These are phyloP conservation scores for Dynastes hyllus DNA, from an alignment of 2,888 invertebrate species.

Conservation along the genomic window DNA sequence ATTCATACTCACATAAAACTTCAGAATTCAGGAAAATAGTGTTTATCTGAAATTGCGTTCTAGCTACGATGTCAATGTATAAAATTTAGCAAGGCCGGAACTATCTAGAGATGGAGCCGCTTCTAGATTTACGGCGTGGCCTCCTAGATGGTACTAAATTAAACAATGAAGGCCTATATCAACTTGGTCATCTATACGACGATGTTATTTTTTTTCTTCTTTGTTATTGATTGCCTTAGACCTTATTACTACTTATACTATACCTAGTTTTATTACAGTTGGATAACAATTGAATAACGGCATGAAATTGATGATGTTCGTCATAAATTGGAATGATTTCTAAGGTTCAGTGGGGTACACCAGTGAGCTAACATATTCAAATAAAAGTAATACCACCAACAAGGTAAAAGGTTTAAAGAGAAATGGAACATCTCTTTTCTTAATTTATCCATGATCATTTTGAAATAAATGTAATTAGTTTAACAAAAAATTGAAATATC, in stretches of 20 bases:
- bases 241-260: not conserved
- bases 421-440: no score
- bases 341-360: no score
- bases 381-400: no score
- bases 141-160: constrained; percentile 17
- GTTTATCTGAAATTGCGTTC: not conserved
- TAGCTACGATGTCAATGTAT: not conserved
- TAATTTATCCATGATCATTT: no score
- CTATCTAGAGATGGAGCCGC: not conserved
- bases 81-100: no score
- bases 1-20: not conserved
- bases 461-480: no score
- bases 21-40: not conserved
- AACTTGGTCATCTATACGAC: not conserved
- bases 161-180: not conserved
- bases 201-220: not conserved
- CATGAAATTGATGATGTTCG: no score
- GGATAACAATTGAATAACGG: no score
- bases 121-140: not conserved
- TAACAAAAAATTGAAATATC: no score
- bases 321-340: no score
- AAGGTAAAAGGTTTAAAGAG: no score
- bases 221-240: not conserved
- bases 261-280: no score
- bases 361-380: not conserved